Conservation (phyloP, 2,888 invertebrate species). For the Lithophane semibrunnea region DNA sequence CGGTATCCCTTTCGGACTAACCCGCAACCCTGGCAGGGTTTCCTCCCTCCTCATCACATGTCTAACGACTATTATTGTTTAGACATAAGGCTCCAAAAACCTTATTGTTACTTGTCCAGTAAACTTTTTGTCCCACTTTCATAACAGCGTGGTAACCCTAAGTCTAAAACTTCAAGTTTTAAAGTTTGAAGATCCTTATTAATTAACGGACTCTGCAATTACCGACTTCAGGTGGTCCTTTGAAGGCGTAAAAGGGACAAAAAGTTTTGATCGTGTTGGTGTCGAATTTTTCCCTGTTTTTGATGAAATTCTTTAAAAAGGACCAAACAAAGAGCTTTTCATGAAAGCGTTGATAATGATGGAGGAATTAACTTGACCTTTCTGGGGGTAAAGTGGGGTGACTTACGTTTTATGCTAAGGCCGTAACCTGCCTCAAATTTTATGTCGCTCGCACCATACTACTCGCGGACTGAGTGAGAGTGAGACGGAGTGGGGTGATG, state of each 20-base stretch:
- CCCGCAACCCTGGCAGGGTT: too few species aligned
- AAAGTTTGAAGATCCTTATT: conserved; percentile 78
- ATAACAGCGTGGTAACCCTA: conserved; percentile 47
- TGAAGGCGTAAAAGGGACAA: conserved; percentile 50
- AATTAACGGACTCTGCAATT: conserved; percentile 84
- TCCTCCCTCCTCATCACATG: too few species aligned
- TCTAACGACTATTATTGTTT: background rate
- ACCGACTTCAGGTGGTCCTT: conserved; percentile 76
- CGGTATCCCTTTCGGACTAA: too few species aligned
- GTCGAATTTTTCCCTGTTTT: conserved; percentile 61
- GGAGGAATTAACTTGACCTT: conserved; percentile 39
- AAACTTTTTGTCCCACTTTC: background rate
- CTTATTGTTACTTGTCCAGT: background rate
- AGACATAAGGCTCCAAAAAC: background rate
- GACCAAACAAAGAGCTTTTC: conserved; percentile 45
- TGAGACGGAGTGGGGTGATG: too few species aligned
- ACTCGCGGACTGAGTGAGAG: too few species aligned
- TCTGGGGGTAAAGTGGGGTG: conserved; percentile 15
- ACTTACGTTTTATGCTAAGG: conserved; percentile 11
- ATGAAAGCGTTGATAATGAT: conserved; percentile 50
- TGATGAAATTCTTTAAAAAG: conserved; percentile 44
- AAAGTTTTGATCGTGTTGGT: conserved; percentile 61
- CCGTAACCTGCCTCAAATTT: too few species aligned
- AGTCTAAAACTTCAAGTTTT: conserved; percentile 59
- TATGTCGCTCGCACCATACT: too few species aligned